Evolutionary conservation across 2,797 vertebrate species (phyloP), one percentile per base, ranked within the genome.

Genomic region (Cyprinella venusta): DNA sequence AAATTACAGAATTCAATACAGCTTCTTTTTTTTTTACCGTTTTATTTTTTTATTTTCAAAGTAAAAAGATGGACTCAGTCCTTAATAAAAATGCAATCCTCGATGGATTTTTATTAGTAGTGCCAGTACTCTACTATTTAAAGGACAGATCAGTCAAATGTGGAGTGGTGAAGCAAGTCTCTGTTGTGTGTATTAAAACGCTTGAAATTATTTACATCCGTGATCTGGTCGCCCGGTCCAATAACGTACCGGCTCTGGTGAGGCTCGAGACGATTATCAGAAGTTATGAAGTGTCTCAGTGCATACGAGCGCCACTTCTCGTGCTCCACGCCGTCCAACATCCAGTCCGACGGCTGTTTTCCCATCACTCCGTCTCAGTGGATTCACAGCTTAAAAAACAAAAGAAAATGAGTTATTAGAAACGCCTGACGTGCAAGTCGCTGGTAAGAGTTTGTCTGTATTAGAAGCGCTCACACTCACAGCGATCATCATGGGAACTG

Each of bases 201-300:
- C 85, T 84, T 89, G 77, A 88, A 64, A 79, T 90, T 76, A 91
- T 93, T 92, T 92, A 93, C 91, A 93, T 87, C 92, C 5, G 0
- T 18, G 40, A 71, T 90, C 84, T 90, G 90, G 24, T 63, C 59
- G 24, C 13, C 12, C 59, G 91, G 86, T 92, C 92, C 91, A 92
- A 86, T 91, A 79, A 89, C 85, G 92, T 93, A 92, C 93, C 94
- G 86, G 84, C 81, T 78, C 24, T 88, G 59, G 71, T 71, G 75
- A 90, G 80, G 89, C 76, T 67, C 54, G 36, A 26, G 45, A 52
- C 24, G 45, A 71, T 48, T 50, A 54, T 36, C 59, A 54, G 81
- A 67, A 33, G 75, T 82, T 84, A 63, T 45, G 19, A 86, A 86
- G 75, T 88, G 48, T 88, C 36, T 76, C 12, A 74, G 64, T 48